These are phyloP conservation scores for Passerculus sandwichensis DNA, from an alignment of 2,797 vertebrate species.

Conservation along the genomic window DNA sequence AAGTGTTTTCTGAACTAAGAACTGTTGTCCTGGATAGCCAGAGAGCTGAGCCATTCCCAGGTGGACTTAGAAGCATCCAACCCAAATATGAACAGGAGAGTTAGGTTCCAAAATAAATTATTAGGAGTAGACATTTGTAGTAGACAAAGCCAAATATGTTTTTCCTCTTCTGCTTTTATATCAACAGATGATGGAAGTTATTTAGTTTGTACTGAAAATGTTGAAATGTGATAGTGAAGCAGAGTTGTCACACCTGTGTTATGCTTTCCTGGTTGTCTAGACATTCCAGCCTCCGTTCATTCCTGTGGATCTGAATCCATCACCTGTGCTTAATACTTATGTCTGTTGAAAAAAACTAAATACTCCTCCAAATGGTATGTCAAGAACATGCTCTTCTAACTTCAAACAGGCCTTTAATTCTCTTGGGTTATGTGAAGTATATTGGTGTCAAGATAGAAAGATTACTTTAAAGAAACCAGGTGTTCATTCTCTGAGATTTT, in stretches of 20 bases:
- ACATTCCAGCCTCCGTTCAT: slow-evolving; percentile 61
- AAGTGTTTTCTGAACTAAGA: slow-evolving; percentile 4
- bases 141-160: slow-evolving; percentile 63
- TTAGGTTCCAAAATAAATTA: slow-evolving; percentile 60
- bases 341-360: slow-evolving; percentile 56
- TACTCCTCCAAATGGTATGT: slow-evolving; percentile 54
- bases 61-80: slow-evolving; percentile 53
- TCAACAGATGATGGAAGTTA: slow-evolving; percentile 62
- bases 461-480: slow-evolving; percentile 57
- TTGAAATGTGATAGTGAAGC: slow-evolving; percentile 59
- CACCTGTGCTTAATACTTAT: slow-evolving; percentile 54
- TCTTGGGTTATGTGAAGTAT: slow-evolving; percentile 43
- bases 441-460: slow-evolving; percentile 60
- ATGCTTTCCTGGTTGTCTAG: slow-evolving; percentile 66
- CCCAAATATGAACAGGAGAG: slow-evolving; percentile 42
- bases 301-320: slow-evolving; percentile 58
- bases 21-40: background rate
- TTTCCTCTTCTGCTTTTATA: slow-evolving; percentile 58
- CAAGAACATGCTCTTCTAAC: slow-evolving; percentile 48
- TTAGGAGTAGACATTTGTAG: slow-evolving; percentile 38
- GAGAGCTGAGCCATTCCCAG: slow-evolving; percentile 27
- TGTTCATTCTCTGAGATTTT: slow-evolving; percentile 25
- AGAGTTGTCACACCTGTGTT: slow-evolving; percentile 68
- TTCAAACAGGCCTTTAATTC: slow-evolving; percentile 63
- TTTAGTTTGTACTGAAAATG: slow-evolving; percentile 55